Percentiles rank a stretch among this genome's conserved stretches.
Conservation (phyloP, 2,113 vertebrate genomes). For the Tyrannus savana region DNA sequence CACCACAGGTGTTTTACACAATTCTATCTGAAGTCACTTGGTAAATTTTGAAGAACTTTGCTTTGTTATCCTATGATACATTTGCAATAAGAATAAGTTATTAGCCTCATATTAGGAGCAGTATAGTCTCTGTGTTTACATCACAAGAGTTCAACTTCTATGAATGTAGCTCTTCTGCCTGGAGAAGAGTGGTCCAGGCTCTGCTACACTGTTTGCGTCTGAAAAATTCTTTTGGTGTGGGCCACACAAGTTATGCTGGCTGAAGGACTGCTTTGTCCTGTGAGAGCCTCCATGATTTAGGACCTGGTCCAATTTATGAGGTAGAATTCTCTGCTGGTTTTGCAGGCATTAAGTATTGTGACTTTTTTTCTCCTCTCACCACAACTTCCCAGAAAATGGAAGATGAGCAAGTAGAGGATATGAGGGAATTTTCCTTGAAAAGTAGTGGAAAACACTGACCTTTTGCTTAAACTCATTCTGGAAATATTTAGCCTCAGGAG, state of each 20-base stretch:
- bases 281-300: not conserved
- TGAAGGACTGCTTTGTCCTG: not conserved
- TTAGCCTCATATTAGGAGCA: not conserved
- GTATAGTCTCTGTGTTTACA: not conserved
- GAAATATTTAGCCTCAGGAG: not conserved
- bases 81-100: not conserved
- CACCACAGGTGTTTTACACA: not conserved
- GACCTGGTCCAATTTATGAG: not conserved
- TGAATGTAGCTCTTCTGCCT: not conserved
- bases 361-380: not conserved
- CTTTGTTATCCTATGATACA: not conserved
- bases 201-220: not conserved
- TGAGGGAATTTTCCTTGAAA: not conserved
- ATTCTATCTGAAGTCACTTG: not conserved
- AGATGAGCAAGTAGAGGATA: not conserved
- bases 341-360: not conserved
- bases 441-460: not conserved
- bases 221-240: not conserved
- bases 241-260: not conserved
- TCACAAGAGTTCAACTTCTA: not conserved
- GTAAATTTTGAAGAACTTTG: not conserved
- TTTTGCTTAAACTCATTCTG: not conserved
- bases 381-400: not conserved
- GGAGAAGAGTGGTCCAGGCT: not conserved
- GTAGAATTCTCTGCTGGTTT: not conserved